Evolutionary conservation across 2,888 invertebrate genomes (phyloP).

Genomic region (Epirrita christyi): DNA sequence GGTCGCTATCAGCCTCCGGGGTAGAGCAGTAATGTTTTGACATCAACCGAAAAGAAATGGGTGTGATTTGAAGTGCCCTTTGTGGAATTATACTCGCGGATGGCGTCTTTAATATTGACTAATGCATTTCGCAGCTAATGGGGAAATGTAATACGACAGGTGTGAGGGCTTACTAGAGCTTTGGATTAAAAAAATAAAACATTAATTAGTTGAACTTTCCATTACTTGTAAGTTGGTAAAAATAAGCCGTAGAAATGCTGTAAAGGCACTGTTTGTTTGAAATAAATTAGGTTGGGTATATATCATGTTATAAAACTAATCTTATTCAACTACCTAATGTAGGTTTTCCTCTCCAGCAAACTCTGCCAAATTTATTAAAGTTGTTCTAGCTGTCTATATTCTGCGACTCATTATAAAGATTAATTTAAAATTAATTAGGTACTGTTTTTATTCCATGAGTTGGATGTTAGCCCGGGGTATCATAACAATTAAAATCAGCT

Average conservation of each 20-base stretch:
- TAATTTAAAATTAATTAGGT: neutral
- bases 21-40: constrained; percentile 79
- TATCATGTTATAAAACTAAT: too few relatives aligned
- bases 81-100: constrained; percentile 83
- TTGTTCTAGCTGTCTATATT: too few relatives aligned
- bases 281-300: too few relatives aligned
- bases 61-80: constrained; percentile 85
- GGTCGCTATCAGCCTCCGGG: constrained; percentile 75
- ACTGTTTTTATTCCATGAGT: neutral
- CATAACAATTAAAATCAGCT: constrained; percentile 20
- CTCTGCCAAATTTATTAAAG: too few relatives aligned
- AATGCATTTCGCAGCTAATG: constrained; percentile 82
- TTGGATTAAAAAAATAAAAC: constrained; percentile 51
- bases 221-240: neutral
- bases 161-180: constrained; percentile 66
- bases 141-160: constrained; percentile 77
- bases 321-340: too few relatives aligned
- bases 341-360: too few relatives aligned
- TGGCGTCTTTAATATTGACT: constrained; percentile 83
- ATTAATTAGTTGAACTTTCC: constrained; percentile 32
- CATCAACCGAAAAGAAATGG: constrained; percentile 81
- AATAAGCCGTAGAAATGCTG: neutral
- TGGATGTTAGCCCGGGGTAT: neutral
- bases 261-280: too few relatives aligned
- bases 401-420: too few relatives aligned